These are phyloP conservation scores for Lepilemur ruficaudatus DNA, from an alignment of 2,797 vertebrate species.

Conservation along the genomic window DNA sequence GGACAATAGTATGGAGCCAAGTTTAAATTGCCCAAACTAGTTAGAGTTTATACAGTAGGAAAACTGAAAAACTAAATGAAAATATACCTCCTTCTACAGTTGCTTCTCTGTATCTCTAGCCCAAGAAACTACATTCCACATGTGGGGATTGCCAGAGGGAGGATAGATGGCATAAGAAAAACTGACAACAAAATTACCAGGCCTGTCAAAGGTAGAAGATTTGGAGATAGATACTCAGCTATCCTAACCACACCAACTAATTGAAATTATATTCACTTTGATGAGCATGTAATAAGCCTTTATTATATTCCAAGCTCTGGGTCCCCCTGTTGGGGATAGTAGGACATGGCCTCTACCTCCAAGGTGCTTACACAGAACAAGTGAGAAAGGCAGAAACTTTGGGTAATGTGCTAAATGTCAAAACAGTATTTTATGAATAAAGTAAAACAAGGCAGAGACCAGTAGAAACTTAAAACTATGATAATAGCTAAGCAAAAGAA, in stretches of 20 bases:
- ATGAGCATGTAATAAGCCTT: slow-evolving; percentile 3
- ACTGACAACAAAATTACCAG: not conserved
- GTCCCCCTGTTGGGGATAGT: not conserved
- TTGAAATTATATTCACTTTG: slow-evolving; percentile 38
- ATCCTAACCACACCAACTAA: not conserved
- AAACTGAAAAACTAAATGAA: slow-evolving; percentile 46
- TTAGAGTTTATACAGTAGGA: slow-evolving; percentile 1
- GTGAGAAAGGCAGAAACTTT: not conserved
- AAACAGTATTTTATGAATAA: not conserved
- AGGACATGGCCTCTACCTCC: not conserved
- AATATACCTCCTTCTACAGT: not conserved
- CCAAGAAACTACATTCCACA: not conserved
- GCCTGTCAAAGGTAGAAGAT: not conserved
- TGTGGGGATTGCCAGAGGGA: not conserved
- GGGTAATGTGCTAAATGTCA: not conserved
- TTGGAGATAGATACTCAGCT: not conserved
- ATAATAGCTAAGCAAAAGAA: not conserved
- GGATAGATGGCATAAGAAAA: not conserved
- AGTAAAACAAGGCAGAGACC: not conserved
- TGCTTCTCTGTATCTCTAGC: not conserved
- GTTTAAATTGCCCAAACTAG: slow-evolving; percentile 20
- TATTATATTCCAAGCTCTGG: not conserved
- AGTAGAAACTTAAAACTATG: not conserved
- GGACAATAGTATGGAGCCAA: not conserved
- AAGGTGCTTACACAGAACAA: not conserved